Evolutionary conservation across 1,140 invertebrate species (phyloP), one percentile per base, ranked within the genome.

Genomic region (Melanaphis sacchari): DNA sequence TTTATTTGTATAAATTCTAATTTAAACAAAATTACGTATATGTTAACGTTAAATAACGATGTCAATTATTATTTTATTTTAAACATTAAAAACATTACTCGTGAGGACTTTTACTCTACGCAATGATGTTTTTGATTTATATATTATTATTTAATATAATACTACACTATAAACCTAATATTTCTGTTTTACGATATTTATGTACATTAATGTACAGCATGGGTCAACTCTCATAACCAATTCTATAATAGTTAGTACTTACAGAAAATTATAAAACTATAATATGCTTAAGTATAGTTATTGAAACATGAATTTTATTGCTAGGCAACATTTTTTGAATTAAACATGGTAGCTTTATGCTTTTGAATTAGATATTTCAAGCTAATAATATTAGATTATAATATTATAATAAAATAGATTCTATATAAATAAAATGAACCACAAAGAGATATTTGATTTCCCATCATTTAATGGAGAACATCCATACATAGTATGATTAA

Each of bases 401-500:
- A 76, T n/a, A n/a, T 36, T 18, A 1, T n/a, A 76, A 76, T 76
- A 76, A 46, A 88, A 88, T 21, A 21, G 31, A 22, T 31, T 31
- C 4, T 40, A 84, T 84, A 84, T 41, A 84, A 82, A 7, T 66
- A 66, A n/a, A 46, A 89, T 89, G 46, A 38, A 8, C 24, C 46
- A 26, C 5, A 9, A 52, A 52, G 89, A 66, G 7, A 46, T 90
- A 66, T 90, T 41, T 41, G 54, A 90, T n/a, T 93, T 93, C n/a
- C 46, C 46, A 1, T 66, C 91, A 15, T 93, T 93, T 49, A 40
- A 31, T 38, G 91, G 91, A 85, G 91, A 93, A 41, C 49, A 93
- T 54, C 91, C 91, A 40, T 54, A 52, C 6, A 36, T 54, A 52
- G 91, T 93, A 93, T 85, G 26, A 93, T 84, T 91, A n/a, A 81